These are phyloP conservation scores for Cavia porcellus DNA, from an alignment of 2,113 vertebrate species.

Conservation along the genomic window DNA sequence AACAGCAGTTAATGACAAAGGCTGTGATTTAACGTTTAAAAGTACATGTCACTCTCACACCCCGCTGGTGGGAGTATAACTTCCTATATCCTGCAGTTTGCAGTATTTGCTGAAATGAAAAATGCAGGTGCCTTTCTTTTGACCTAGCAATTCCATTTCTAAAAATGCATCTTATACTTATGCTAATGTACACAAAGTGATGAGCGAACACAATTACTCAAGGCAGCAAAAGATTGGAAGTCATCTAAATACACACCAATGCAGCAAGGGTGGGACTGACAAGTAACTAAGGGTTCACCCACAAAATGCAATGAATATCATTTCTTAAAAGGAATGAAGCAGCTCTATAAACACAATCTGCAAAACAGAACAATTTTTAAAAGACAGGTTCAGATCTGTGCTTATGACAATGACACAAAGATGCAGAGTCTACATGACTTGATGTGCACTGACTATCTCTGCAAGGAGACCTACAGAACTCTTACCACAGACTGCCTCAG, in stretches of 20 bases:
- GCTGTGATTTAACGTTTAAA: not conserved
- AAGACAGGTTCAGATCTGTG: not conserved
- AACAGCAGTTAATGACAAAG: not conserved
- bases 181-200: not conserved
- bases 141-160: not conserved
- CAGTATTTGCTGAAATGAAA: constrained; percentile 33
- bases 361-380: not conserved
- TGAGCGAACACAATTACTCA: not conserved
- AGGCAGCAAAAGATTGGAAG: not conserved
- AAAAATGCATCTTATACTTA: not conserved
- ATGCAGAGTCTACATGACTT: not conserved
- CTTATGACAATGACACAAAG: not conserved
- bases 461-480: not conserved
- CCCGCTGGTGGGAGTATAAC: not conserved
- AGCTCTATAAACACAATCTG: not conserved
- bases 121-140: not conserved
- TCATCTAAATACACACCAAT: not conserved
- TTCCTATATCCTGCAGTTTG: not conserved
- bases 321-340: not conserved
- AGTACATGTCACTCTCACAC: not conserved
- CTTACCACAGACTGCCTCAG: too few relatives aligned
- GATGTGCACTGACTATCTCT: not conserved
- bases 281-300: not conserved
- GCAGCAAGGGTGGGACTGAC: not conserved
- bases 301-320: not conserved